Evolutionary conservation across 1,140 invertebrate genomes (phyloP), one percentile per base, ranked within the genome.

Genomic region (Trichonephila inaurata): DNA sequence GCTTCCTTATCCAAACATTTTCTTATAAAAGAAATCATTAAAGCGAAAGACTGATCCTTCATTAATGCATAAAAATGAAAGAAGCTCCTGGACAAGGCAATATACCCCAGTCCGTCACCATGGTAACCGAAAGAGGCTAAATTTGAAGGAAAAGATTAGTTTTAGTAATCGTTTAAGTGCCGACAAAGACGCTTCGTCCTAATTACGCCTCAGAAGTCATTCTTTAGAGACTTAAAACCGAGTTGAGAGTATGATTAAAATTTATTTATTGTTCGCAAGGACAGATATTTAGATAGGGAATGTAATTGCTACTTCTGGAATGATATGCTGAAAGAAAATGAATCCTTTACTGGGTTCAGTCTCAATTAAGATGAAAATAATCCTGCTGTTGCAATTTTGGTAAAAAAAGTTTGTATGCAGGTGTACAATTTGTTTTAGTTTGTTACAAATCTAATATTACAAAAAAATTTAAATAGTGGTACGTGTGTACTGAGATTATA

Each of bases 191-290:
- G 62, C 44, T 6, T 66, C 77, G 33, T 61, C 60, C 91, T 33
- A 92, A 92, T 87, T 92, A 72, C 64, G 28, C 64, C 51, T 72
- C 69, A 81, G 62, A 92, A 85, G 60, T 60, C 72, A 28, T 77
- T 87, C 91, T 62, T 14, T 21, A 62, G 61, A 62, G 28, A 58
- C n/a, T 91, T 61, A 51, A 28, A 61, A 44, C 60, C 33, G 77
- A 85, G 82, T 19, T 61, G 85, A 92, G 33, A 44, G 16, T 24
- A 66, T 92, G 82, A 92, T 92, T 92, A 92, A 92, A 92, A 92
- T 92, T 92, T 92, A 92, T 92, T 92, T 77, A 72, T 86, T 91
- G n/a, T 33, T 91, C 19, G 44, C 16, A 62, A 51, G 18, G 40
- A 77, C 62, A 24, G 28, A 58, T 44, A 33, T 60, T n/a, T 14